Percentiles rank a stretch among this genome's conserved stretches.
These are phyloP conservation scores for Nemoura dubitans DNA, from an alignment of 2,888 invertebrate species.

Conservation along the genomic window DNA sequence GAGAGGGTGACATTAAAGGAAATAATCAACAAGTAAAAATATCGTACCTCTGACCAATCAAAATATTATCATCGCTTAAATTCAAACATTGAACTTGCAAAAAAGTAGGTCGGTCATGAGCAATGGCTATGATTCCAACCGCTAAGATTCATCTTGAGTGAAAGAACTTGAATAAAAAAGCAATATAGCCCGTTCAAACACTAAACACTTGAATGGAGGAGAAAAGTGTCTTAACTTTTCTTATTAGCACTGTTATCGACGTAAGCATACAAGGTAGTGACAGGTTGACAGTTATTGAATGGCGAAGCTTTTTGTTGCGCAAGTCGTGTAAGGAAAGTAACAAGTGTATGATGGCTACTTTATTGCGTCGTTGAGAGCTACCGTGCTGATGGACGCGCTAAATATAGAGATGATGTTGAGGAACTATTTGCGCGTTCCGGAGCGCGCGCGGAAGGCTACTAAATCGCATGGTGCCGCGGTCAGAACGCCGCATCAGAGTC, in stretches of 20 bases:
- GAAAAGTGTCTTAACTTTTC: slow-evolving; percentile 34
- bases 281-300: slow-evolving; percentile 26
- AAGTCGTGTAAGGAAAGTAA: background rate
- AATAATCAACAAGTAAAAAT: background rate
- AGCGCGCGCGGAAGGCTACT: background rate
- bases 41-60: background rate
- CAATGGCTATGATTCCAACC: background rate
- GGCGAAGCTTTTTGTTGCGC: background rate
- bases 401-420: background rate
- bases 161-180: slow-evolving; percentile 20
- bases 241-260: slow-evolving; percentile 24
- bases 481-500: background rate
- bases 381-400: background rate
- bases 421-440: background rate
- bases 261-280: slow-evolving; percentile 28
- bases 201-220: slow-evolving; percentile 10
- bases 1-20: background rate
- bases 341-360: slow-evolving; percentile 3
- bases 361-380: background rate
- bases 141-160: background rate
- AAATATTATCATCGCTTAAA: background rate
- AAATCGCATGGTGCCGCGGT: background rate
- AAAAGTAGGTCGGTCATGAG: background rate
- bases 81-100: background rate
- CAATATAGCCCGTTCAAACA: slow-evolving; percentile 10